Evolutionary conservation across 2,797 vertebrate species (phyloP).

Genomic region (Anableps anableps): DNA sequence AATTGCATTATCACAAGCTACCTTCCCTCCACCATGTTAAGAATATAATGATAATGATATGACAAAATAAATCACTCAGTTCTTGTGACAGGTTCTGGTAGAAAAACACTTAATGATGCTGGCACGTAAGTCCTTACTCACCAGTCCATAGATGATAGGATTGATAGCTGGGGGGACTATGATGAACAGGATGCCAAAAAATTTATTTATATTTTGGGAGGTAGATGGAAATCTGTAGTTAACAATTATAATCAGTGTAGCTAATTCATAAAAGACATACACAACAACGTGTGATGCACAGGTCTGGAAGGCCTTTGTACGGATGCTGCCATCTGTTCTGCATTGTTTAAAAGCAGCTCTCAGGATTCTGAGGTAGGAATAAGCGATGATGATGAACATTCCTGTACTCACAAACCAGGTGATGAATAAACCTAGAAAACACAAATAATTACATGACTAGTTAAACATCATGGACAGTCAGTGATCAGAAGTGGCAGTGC

Average conservation of each 20-base stretch:
- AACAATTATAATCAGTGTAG: conserved; percentile 11
- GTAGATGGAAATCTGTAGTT: conserved; percentile 37
- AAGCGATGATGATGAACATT: conserved; percentile 62
- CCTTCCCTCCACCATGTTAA: no score
- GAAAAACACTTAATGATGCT: conserved; percentile 44
- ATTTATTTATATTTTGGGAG: conserved; percentile 52
- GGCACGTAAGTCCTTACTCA: conserved; percentile 56
- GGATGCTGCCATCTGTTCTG: background rate
- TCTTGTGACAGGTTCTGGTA: no score
- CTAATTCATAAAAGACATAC: conserved; percentile 53
- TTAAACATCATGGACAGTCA: background rate
- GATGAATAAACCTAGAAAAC: conserved; percentile 54
- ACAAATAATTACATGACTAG: background rate
- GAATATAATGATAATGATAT: no score
- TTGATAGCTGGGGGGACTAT: conserved; percentile 55
- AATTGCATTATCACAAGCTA: no score
- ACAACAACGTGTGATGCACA: conserved; percentile 54
- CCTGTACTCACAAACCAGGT: conserved; percentile 52
- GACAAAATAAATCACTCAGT: no score
- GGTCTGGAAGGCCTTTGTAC: conserved; percentile 61
- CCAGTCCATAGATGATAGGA: conserved; percentile 63
- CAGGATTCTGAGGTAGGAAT: conserved; percentile 66
- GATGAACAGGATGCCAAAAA: conserved; percentile 49
- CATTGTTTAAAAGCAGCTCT: conserved; percentile 27
- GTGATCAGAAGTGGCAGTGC: background rate